phyloP scores from a whole-genome alignment of 2,113 vertebrate genomes.

The Zosterops lateralis region DNA sequence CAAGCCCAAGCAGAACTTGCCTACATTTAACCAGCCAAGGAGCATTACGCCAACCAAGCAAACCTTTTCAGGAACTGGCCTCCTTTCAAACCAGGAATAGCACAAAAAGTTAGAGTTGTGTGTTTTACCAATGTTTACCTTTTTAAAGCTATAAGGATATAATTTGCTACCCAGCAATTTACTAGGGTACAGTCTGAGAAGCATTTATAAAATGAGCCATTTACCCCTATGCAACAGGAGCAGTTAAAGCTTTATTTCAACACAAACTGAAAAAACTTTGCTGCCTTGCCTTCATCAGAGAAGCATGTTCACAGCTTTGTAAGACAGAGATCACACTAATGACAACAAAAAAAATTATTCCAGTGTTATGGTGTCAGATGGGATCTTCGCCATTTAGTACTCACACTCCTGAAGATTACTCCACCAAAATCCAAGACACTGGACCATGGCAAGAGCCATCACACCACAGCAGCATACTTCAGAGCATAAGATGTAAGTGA shows the following conservation, averaged over 20 bases:
- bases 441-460: neutral
- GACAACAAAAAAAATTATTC: neutral
- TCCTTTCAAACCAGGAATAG: neutral
- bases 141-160: neutral
- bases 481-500: accelerated
- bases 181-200: neutral
- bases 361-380: accelerated
- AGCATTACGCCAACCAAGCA: neutral
- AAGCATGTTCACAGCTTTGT: neutral
- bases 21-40: neutral
- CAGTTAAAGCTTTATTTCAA: neutral
- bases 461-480: neutral
- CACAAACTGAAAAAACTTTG: neutral
- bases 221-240: neutral
- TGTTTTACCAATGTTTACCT: neutral
- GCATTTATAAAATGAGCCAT: neutral
- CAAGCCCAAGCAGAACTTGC: neutral
- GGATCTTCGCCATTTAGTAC: neutral
- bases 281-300: neutral
- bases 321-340: neutral
- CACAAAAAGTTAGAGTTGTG: neutral
- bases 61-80: neutral
- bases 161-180: neutral
- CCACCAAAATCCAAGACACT: neutral
- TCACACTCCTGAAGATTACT: neutral